Percentiles rank a stretch among this genome's conserved stretches.
Conservation (phyloP, 2,888 invertebrate genomes). For the Hyppa rectilinea region DNA sequence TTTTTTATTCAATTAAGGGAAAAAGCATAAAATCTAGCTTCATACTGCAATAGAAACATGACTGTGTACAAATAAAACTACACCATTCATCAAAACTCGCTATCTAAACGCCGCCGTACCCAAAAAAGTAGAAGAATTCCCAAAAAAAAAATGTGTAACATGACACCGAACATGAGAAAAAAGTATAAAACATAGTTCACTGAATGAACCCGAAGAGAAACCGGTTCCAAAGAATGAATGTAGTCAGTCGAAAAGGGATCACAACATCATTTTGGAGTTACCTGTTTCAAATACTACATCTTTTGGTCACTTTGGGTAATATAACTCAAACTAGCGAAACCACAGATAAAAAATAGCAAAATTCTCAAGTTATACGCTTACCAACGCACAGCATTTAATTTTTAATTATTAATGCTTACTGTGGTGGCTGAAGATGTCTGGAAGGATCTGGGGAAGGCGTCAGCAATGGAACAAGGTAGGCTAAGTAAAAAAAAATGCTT, state of each 20-base stretch:
- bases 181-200: conserved; percentile 60
- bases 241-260: conserved; percentile 61
- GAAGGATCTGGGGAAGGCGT: no score
- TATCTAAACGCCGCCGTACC: conserved; percentile 14
- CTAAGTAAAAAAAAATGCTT: no score
- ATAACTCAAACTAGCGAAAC: no score
- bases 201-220: conserved; percentile 63
- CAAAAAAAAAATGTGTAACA: conserved; percentile 46
- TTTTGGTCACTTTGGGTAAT: no score
- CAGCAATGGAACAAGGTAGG: no score
- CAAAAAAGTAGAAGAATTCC: conserved; percentile 38
- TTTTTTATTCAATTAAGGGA: background rate
- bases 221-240: conserved; percentile 67
- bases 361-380: no score
- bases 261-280: conserved; percentile 47
- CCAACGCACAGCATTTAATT: no score
- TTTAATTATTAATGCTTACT: no score
- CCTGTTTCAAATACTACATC: conserved; percentile 50
- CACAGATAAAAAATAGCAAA: no score
- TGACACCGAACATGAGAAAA: conserved; percentile 45
- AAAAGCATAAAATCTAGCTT: background rate
- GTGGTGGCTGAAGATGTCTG: no score
- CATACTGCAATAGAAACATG: background rate
- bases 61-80: background rate
- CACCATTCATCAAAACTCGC: conserved; percentile 24